phyloP scores from a whole-genome alignment of 2,113 vertebrate species.

The Myotis lucifugus region DNA sequence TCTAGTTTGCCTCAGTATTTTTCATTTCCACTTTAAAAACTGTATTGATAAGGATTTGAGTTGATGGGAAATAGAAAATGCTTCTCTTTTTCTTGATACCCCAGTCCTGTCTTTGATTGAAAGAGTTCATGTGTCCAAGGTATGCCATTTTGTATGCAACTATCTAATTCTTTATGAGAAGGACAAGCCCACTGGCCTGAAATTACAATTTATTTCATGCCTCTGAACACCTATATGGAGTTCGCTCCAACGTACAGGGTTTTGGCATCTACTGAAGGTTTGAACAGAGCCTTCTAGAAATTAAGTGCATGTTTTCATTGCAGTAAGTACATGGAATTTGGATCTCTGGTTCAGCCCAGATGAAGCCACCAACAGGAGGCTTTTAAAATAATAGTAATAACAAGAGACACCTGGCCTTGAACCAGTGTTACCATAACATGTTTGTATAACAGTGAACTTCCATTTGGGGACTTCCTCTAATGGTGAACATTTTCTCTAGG shows the following conservation, averaged over 20 bases:
- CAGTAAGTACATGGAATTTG: background rate
- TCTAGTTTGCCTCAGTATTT: slow-evolving; percentile 21
- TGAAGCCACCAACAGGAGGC: background rate
- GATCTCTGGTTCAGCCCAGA: background rate
- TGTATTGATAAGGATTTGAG: slow-evolving; percentile 9
- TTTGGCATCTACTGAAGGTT: background rate
- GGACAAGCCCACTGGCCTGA: background rate
- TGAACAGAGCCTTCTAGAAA: slow-evolving; percentile 33
- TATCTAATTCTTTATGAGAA: slow-evolving; percentile 15
- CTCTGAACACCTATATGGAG: background rate
- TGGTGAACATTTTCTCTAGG: background rate
- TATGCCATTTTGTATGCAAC: background rate
- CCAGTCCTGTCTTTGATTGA: background rate
- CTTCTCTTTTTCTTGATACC: background rate
- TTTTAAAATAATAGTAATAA: background rate
- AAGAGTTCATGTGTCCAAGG: slow-evolving; percentile 13
- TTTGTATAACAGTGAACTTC: background rate
- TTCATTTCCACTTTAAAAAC: slow-evolving; percentile 8
- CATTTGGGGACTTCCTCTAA: background rate
- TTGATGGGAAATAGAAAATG: slow-evolving; percentile 16
- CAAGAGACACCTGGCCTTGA: background rate
- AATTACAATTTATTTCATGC: background rate
- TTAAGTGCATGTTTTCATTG: background rate
- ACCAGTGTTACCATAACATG: background rate
- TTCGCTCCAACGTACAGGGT: background rate